Conservation (phyloP, 2,797 vertebrate genomes). For the Cossypha heuglini region DNA sequence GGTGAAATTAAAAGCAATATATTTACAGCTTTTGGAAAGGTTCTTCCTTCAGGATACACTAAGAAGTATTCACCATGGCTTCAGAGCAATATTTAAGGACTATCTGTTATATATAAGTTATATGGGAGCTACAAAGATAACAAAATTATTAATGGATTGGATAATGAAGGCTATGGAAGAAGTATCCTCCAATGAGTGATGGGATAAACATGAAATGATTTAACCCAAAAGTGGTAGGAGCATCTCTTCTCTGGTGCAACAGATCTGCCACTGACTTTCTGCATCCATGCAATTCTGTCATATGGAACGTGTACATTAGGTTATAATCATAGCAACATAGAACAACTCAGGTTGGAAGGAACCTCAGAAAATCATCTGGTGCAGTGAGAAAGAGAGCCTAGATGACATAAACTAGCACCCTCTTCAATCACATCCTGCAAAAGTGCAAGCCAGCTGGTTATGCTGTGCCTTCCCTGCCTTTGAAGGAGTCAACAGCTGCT, state of each 20-base stretch:
- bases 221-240: not conserved
- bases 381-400: not conserved
- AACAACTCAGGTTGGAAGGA: not conserved
- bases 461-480: not conserved
- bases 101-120: not conserved
- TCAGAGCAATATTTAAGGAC: not conserved
- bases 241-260: not conserved
- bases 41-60: not conserved
- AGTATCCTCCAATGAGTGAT: not conserved
- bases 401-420: not conserved
- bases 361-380: not conserved
- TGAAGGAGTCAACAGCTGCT: not conserved
- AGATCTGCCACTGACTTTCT: not conserved
- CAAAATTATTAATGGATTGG: not conserved
- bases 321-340: not conserved
- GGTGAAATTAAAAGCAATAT: not conserved
- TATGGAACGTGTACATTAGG: not conserved
- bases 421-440: not conserved
- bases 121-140: not conserved
- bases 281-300: not conserved
- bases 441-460: not conserved
- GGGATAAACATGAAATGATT: not conserved
- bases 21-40: not conserved
- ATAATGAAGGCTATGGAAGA: not conserved
- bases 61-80: not conserved